Evolutionary conservation across 2,888 invertebrate species (phyloP).

Genomic region (Chrysodeixis includens): DNA sequence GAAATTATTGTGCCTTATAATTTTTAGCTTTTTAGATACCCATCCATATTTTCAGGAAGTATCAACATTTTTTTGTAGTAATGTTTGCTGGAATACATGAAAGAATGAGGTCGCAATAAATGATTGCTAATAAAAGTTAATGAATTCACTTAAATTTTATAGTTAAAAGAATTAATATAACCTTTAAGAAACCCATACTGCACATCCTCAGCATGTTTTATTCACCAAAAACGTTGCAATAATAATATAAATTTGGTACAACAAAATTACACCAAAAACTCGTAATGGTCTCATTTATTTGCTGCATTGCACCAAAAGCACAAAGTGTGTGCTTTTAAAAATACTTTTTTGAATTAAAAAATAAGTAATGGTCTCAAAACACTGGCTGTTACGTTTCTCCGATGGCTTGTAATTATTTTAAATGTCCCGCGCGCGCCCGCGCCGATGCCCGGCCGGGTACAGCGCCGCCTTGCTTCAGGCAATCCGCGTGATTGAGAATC

Average conservation of each 20-base stretch:
- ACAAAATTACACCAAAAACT: conserved; percentile 73
- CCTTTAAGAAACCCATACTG: conserved; percentile 46
- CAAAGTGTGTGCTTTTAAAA: conserved; percentile 84
- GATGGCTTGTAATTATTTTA: conserved; percentile 90
- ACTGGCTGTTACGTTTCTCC: conserved; percentile 87
- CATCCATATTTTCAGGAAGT: no score
- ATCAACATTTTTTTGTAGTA: no score
- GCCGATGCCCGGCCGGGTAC: conserved; percentile 46
- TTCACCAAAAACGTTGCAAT: conserved; percentile 57
- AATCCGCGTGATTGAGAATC: conserved; percentile 81
- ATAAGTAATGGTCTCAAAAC: conserved; percentile 89
- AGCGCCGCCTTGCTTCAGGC: conserved; percentile 74
- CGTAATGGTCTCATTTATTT: conserved; percentile 79
- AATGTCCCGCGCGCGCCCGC: conserved; percentile 85
- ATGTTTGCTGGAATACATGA: neutral
- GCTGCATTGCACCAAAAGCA: conserved; percentile 76
- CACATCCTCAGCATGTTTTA: conserved; percentile 49
- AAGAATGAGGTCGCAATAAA: neutral
- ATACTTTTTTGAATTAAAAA: conserved; percentile 86
- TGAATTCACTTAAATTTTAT: neutral
- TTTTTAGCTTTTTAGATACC: no score
- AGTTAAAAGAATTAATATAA: conserved; percentile 13
- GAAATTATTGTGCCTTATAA: neutral
- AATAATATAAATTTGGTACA: conserved; percentile 66
- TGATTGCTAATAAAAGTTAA: neutral